Base-by-base conservation (phyloP, 1,140 invertebrate genomes). In the Meloidogyne exigua region DNA sequence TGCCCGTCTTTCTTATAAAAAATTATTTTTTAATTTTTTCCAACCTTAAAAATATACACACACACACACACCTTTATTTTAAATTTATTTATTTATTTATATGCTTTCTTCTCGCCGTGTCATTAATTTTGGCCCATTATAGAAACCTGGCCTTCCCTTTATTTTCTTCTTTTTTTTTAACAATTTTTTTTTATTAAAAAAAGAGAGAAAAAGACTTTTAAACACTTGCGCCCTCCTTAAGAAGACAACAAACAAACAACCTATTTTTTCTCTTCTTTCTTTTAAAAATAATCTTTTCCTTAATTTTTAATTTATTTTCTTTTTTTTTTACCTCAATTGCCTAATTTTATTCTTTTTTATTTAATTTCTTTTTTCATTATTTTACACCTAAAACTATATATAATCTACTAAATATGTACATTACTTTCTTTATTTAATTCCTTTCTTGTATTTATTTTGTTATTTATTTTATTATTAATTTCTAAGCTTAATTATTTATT, bases 101-200 rank as follows among this genome's bases (percentile, higher is more conserved):
- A 57, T 57, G 49, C 49, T 57, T 57, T 57, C 18, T 57, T 57
- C 49, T 57, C 49, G 49, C 49, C 49, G n/a, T 57, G 49, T 57
- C 49, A 57, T 57, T 57, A 57, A 57, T 57, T 57, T 57, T 57
- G 49, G 49, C 49, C 49, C 49, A 57, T 57, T 57, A 57, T n/a
- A 57, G 49, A 57, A 57, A 57, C 49, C 49, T 57, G n/a, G 18
- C 49, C 18, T 57, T 57, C 18, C 13, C 49, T n/a, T n/a, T 57
- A 57, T n/a, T 57, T n/a, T 57, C n/a, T 57, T 21, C 4, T 49
- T 49, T n/a, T n/a, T n/a, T n/a, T n/a, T n/a, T n/a, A n/a, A n/a
- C n/a, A n/a, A n/a, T n/a, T n/a, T n/a, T n/a, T n/a, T n/a, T n/a
- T n/a, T n/a, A n/a, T n/a, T n/a, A n/a, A n/a, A n/a, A n/a, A n/a